Conservation (phyloP, 2,797 vertebrate genomes). For the Meda fulgida region DNA sequence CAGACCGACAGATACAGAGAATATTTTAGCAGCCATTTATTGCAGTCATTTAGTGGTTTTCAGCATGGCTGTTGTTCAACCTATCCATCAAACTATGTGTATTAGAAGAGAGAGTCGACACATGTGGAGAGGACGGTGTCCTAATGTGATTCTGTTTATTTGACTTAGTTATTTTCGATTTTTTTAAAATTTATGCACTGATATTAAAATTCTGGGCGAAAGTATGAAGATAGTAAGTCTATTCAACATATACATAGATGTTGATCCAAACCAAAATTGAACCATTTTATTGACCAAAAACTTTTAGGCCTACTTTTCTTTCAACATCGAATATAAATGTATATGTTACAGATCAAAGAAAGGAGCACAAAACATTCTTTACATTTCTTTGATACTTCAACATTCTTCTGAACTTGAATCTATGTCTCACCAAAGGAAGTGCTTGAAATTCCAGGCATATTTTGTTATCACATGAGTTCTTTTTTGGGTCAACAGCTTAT, state of each 20-base stretch:
- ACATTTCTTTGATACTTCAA: background rate
- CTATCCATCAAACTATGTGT: background rate
- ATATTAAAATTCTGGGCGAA: background rate
- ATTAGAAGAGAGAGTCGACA: background rate
- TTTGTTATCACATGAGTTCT: slow-evolving; percentile 11
- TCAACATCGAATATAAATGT: background rate
- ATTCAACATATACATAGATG: background rate
- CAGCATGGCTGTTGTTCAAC: slow-evolving; percentile 16
- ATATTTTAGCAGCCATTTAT: slow-evolving; percentile 37
- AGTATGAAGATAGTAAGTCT: background rate
- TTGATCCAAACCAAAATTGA: background rate
- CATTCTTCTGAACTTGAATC: background rate
- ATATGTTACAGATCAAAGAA: background rate
- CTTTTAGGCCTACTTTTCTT: background rate
- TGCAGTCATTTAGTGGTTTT: slow-evolving; percentile 36
- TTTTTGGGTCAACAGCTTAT: slow-evolving; percentile 2
- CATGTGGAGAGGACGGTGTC: background rate
- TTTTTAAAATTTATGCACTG: background rate
- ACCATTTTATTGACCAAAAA: background rate
- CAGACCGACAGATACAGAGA: slow-evolving; percentile 49
- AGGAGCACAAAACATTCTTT: background rate
- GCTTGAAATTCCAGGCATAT: background rate
- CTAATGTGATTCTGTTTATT: background rate
- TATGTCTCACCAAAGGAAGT: background rate
- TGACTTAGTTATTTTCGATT: background rate